These are phyloP conservation scores for Dryomyza anilis DNA, from an alignment of 2,888 invertebrate species.

Conservation along the genomic window DNA sequence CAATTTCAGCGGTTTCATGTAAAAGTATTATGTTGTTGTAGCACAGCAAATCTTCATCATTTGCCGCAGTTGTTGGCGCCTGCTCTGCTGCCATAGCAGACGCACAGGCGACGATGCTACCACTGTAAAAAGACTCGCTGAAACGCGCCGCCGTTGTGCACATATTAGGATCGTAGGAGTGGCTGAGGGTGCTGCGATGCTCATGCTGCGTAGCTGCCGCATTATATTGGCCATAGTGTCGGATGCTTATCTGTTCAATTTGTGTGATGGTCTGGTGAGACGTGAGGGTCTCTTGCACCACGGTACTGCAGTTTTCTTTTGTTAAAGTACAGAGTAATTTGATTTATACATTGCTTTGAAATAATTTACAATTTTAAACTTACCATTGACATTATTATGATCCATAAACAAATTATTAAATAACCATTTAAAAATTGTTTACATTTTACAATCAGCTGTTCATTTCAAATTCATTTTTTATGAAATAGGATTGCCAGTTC, in stretches of 20 bases:
- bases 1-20: slow-evolving; percentile 12
- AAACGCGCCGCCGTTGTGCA: slow-evolving; percentile 38
- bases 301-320: neutral
- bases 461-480: too few relatives aligned
- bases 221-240: neutral
- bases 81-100: neutral
- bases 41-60: slow-evolving; percentile 9
- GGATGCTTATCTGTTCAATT: neutral
- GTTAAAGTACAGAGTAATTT: neutral
- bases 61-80: neutral
- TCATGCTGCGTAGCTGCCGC: neutral
- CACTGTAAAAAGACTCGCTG: slow-evolving; percentile 18
- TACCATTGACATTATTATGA: slow-evolving; percentile 1
- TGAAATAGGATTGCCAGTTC: too few relatives aligned
- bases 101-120: neutral
- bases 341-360: neutral
- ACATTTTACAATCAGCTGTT: neutral
- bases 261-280: neutral
- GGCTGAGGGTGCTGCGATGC: neutral
- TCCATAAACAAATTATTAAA: slow-evolving; percentile 1
- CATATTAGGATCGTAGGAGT: slow-evolving; percentile 40
- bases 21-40: slow-evolving; percentile 12
- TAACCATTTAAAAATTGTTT: neutral
- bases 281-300: neutral
- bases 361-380: neutral